Conservation (phyloP, 92 coral and sea anemone genomes). For the Plumapathes pennacea region DNA sequence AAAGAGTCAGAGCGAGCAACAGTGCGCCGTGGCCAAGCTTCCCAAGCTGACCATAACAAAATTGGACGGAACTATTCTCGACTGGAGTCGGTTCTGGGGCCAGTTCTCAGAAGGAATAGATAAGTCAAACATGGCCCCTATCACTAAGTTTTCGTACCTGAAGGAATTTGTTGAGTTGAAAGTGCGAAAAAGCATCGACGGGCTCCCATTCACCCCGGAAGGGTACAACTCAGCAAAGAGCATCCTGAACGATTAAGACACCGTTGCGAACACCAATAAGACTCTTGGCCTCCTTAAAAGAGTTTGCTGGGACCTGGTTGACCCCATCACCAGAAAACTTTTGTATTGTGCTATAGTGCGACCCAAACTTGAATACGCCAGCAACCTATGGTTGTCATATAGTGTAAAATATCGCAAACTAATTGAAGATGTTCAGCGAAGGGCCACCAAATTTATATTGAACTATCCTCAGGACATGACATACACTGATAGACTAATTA, state of each 20-base stretch:
- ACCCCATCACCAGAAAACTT: no score
- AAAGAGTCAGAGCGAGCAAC: slow-evolving; percentile 3
- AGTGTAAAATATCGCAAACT: no score
- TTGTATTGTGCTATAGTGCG: no score
- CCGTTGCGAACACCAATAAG: no score
- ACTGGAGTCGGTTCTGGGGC: slow-evolving; percentile 40
- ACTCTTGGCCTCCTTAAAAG: no score
- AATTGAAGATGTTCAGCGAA: no score
- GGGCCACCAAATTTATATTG: no score
- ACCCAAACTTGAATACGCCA: no score
- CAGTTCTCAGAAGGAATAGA: slow-evolving; percentile 32
- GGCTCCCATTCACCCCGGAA: slow-evolving; percentile 36
- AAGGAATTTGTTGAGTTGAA: slow-evolving; percentile 31
- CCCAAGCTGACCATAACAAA: slow-evolving; percentile 32
- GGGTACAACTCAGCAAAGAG: slow-evolving; percentile 31
- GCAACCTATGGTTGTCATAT: no score
- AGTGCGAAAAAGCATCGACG: slow-evolving; percentile 32
- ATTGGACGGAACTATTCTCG: slow-evolving; percentile 29
- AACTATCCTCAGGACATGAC: no score
- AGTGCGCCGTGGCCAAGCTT: slow-evolving; percentile 9
- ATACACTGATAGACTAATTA: no score
- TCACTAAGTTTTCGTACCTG: slow-evolving; percentile 39
- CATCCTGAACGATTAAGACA: slow-evolving; percentile 6
- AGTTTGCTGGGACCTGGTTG: no score
- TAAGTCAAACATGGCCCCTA: slow-evolving; percentile 27